A percentile compares a stretch with the other conserved stretches of the same genome.
phyloP scores from a whole-genome alignment of 1,140 invertebrate species.

The Megathymus violae region DNA sequence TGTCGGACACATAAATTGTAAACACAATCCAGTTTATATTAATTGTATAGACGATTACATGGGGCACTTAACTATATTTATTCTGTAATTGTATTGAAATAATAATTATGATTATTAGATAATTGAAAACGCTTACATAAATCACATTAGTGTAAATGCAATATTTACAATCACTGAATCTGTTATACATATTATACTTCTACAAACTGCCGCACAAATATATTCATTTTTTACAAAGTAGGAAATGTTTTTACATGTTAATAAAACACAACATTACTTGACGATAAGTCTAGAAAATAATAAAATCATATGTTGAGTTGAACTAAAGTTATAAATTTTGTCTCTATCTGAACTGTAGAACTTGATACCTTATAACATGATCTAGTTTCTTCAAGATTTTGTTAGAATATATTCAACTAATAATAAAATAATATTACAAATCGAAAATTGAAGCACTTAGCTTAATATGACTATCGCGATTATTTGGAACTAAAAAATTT shows the following conservation, averaged over 20 bases:
- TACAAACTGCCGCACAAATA: slow-evolving; percentile 40
- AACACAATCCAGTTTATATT: slow-evolving; percentile 74
- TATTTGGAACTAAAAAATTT: slow-evolving; percentile 79
- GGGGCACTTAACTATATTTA: slow-evolving; percentile 58
- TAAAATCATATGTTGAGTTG: slow-evolving; percentile 44
- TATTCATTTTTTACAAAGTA: slow-evolving; percentile 55
- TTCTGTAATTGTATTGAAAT: slow-evolving; percentile 48
- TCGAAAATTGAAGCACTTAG: slow-evolving; percentile 46
- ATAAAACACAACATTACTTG: slow-evolving; percentile 55
- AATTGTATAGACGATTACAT: slow-evolving; percentile 62
- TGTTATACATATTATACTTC: slow-evolving; percentile 50
- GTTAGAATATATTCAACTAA: slow-evolving; percentile 66
- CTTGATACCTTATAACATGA: neutral
- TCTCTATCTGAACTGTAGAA: slow-evolving; percentile 32
- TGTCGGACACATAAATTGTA: slow-evolving; percentile 51
- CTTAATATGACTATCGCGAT: slow-evolving; percentile 68
- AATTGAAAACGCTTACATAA: slow-evolving; percentile 61
- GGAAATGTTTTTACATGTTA: slow-evolving; percentile 51
- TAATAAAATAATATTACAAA: slow-evolving; percentile 75
- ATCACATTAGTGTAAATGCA: slow-evolving; percentile 79
- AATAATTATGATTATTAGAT: slow-evolving; percentile 47
- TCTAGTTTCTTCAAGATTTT: slow-evolving; percentile 21
- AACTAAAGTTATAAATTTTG: slow-evolving; percentile 40
- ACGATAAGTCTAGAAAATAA: slow-evolving; percentile 49
- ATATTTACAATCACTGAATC: slow-evolving; percentile 67